phyloP scores from a whole-genome alignment of 2,888 invertebrate genomes.

The Chirona hameri region DNA sequence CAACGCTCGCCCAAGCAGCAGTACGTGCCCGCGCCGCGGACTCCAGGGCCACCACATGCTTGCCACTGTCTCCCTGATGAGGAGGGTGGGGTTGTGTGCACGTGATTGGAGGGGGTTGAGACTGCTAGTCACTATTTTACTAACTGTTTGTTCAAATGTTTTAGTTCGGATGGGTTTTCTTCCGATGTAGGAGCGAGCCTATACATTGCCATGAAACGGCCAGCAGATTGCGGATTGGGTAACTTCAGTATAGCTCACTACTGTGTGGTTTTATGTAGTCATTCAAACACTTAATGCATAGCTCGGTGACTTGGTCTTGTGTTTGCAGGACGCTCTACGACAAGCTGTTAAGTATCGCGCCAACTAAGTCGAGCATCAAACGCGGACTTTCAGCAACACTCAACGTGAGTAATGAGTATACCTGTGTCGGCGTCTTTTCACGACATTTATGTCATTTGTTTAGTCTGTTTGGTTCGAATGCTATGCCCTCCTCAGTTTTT shows the following conservation, averaged over 20 bases:
- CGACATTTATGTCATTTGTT: too few species aligned
- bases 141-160: too few species aligned
- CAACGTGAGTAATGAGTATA: background rate
- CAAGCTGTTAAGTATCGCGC: background rate
- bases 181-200: too few species aligned
- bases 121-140: too few species aligned
- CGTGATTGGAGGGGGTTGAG: too few species aligned
- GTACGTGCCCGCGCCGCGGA: background rate
- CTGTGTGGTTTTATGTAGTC: background rate
- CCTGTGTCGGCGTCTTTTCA: background rate
- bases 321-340: background rate
- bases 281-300: too few species aligned
- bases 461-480: too few species aligned
- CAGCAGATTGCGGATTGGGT: background rate
- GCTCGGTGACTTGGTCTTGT: background rate
- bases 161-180: too few species aligned
- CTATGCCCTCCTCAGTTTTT: too few species aligned
- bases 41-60: too few species aligned
- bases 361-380: background rate
- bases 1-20: background rate
- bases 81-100: too few species aligned
- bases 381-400: background rate
- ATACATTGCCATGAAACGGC: background rate
- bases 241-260: background rate
- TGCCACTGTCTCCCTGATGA: too few species aligned